Percentiles rank a stretch among this genome's conserved stretches.
Conservation (phyloP, 2,888 invertebrate species). For the Spilarctia lutea region DNA sequence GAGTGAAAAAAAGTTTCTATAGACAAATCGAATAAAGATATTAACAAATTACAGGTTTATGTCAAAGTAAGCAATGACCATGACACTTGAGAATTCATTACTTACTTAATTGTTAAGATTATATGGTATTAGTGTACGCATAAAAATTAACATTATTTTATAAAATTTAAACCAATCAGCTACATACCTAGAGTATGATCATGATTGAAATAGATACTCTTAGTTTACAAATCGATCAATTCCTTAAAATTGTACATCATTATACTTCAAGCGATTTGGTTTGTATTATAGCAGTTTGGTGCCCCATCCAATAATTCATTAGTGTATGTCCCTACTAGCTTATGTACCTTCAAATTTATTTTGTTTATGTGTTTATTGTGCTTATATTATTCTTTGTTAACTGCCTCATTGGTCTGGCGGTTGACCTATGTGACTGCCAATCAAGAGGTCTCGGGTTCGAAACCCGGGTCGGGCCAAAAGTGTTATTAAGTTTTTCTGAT, state of each 20-base stretch:
- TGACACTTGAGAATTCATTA: slow-evolving; percentile 24
- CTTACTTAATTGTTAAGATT: neutral
- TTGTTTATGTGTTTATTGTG: too few species aligned
- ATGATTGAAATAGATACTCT: neutral
- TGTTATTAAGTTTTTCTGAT: too few species aligned
- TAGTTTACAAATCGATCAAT: neutral
- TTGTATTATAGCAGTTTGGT: neutral
- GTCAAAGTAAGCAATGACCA: slow-evolving; percentile 27
- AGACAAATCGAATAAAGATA: slow-evolving; percentile 29
- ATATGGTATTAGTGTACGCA: neutral
- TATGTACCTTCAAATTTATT: too few species aligned
- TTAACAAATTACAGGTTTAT: slow-evolving; percentile 30
- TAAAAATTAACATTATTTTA: neutral
- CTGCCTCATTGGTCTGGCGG: too few species aligned
- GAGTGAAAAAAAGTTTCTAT: slow-evolving; percentile 23
- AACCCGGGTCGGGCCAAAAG: too few species aligned
- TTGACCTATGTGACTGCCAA: too few species aligned
- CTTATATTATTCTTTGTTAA: too few species aligned
- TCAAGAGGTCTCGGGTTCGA: too few species aligned
- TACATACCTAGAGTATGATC: too few species aligned
- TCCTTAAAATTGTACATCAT: neutral
- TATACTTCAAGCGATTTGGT: neutral
- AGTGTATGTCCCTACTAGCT: neutral
- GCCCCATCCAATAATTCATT: neutral
- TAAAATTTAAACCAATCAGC: too few species aligned